Evolutionary conservation across 2,797 vertebrate genomes (phyloP).

Genomic region (Enteromius radiatus): DNA sequence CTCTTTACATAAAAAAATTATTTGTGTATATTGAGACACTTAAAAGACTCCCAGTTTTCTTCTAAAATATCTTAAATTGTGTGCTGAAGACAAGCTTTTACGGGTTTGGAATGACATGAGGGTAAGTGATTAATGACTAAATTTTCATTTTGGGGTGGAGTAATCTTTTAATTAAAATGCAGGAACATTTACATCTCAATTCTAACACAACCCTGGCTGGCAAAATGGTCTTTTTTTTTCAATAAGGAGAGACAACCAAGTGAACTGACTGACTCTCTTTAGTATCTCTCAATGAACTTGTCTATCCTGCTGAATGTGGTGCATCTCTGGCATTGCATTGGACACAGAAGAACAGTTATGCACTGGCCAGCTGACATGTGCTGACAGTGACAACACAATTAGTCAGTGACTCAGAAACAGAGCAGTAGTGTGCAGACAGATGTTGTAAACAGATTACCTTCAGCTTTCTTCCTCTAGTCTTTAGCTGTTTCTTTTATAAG

Average conservation of each 20-base stretch:
- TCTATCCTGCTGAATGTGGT: slow-evolving; percentile 20
- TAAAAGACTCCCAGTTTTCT: no score
- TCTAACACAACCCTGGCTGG: neutral
- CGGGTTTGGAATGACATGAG: no score
- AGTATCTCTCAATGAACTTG: slow-evolving; percentile 13
- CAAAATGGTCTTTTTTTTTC: neutral
- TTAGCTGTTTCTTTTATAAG: neutral
- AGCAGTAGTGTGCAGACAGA: slow-evolving; percentile 3
- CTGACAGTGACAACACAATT: slow-evolving; percentile 46
- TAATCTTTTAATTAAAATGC: no score
- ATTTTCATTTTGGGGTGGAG: no score
- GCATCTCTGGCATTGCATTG: slow-evolving; percentile 23
- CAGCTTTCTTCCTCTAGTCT: neutral
- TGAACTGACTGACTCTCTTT: neutral
- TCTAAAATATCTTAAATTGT: no score
- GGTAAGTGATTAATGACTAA: no score
- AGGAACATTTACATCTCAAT: neutral
- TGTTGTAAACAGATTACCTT: slow-evolving; percentile 17
- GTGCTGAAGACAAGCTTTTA: no score
- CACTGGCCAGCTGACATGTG: slow-evolving; percentile 36
- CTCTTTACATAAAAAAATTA: no score
- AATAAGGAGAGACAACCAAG: neutral
- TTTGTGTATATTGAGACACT: no score
- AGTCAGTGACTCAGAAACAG: slow-evolving; percentile 4
- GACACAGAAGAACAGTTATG: slow-evolving; percentile 35